Percentiles rank a stretch among this genome's conserved stretches.
Evolutionary conservation across 2,888 invertebrate genomes (phyloP).

Genomic region (Pristionchus maxplancki): DNA sequence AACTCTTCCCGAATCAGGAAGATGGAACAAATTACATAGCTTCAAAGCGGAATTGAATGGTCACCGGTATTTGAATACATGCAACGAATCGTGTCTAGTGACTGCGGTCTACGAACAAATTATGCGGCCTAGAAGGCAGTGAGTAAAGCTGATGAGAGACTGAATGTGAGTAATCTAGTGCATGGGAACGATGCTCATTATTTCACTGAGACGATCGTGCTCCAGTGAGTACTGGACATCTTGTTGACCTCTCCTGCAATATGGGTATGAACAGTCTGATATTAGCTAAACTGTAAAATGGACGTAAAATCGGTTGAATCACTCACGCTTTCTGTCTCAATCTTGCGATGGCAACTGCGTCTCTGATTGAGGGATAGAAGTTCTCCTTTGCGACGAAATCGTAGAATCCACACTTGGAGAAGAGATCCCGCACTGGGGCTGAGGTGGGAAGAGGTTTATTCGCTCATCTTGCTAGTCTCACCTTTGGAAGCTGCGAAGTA

Average conservation of each 20-base stretch:
- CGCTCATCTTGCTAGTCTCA: too few species aligned
- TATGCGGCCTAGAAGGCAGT: conserved; percentile 25
- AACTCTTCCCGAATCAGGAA: background rate
- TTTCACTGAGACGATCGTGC: conserved; percentile 62
- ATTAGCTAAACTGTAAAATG: too few species aligned
- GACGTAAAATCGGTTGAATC: too few species aligned
- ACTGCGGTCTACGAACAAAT: background rate
- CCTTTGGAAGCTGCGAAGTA: conserved; percentile 77
- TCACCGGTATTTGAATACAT: conserved; percentile 33
- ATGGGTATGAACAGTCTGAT: too few species aligned
- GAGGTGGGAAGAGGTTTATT: too few species aligned
- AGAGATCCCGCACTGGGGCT: conserved; percentile 75
- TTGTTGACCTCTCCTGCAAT: conserved; percentile 42
- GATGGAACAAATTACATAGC: conserved; percentile 15
- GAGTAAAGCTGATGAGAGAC: background rate
- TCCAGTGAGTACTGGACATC: conserved; percentile 57
- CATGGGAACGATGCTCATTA: conserved; percentile 62
- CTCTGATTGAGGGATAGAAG: conserved; percentile 76
- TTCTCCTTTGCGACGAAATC: conserved; percentile 73
- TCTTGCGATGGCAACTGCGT: conserved; percentile 74
- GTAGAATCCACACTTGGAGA: conserved; percentile 73
- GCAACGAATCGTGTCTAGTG: background rate
- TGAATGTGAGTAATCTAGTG: conserved; percentile 24
- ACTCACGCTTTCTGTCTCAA: conserved; percentile 60
- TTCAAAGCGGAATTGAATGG: conserved; percentile 41